Evolutionary conservation across 2,888 invertebrate species (phyloP).

Genomic region (Rutpela maculata): DNA sequence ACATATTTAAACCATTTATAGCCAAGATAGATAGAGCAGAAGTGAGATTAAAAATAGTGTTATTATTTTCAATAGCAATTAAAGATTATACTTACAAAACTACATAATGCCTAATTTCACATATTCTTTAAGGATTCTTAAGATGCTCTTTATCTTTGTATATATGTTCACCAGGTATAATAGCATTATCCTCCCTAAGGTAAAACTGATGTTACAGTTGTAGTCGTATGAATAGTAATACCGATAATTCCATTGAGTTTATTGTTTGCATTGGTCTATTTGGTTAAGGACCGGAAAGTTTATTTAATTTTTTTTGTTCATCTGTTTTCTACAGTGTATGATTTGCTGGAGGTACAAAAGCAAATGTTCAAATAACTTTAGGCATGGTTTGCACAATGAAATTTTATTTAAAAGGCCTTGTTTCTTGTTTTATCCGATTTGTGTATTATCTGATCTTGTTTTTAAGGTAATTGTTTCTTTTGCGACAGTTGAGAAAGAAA

Average conservation of each 20-base stretch:
- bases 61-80: neutral
- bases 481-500: too few relatives aligned
- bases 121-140: conserved; percentile 11
- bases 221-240: conserved; percentile 25
- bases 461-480: too few relatives aligned
- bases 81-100: neutral
- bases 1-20: too few relatives aligned
- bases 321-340: conserved; percentile 16
- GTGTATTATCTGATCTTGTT: neutral
- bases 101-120: conserved; percentile 26
- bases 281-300: conserved; percentile 36
- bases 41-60: too few relatives aligned
- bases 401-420: neutral
- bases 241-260: conserved; percentile 16
- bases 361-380: conserved; percentile 42
- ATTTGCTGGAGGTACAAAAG: conserved; percentile 20
- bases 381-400: conserved; percentile 40
- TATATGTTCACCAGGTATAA: conserved; percentile 34
- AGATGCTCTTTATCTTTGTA: conserved; percentile 3
- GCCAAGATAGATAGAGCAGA: too few relatives aligned
- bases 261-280: conserved; percentile 38
- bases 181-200: conserved; percentile 13
- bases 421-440: neutral
- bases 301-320: conserved; percentile 34
- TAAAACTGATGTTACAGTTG: neutral